Base-by-base conservation (phyloP, 2,113 vertebrate genomes). In the Syrrhaptes paradoxus region DNA sequence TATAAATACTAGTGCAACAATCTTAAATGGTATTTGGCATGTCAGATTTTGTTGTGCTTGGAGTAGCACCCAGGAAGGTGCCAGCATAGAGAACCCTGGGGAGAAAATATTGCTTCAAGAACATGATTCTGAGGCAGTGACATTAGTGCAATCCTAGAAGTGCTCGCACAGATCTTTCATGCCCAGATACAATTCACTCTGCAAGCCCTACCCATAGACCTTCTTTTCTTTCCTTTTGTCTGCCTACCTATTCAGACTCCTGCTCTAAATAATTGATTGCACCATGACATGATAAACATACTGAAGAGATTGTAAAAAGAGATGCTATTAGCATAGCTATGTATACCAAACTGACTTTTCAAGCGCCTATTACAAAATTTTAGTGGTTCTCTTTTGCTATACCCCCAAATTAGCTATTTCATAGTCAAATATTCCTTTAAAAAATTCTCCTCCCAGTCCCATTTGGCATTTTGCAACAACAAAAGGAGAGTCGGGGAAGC, bases 181-280 rank as follows among this genome's bases (percentile, higher is more conserved):
- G 34, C 67, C 76, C 75, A 62, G 79, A 62, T 59, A 72, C 73
- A 90, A 81, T 90, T 92, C 41, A 74, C 46, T 71, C 76, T 80
- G 79, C 51, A 74, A 67, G 32, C n/a, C 76, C 86, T 84, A 65
- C 61, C 72, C 45, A 21, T 1, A 84, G 86, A 21, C 34, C 46
- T 71, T 17, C 80, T 91, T 73, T 17, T 59, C 87, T 74, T 71
- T 84, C 93, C 92, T 88, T 95, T 96, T 93, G 80, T 95, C 84
- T 95, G 77, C 61, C 70, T 71, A 43, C 65, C 86, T 90, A 34
- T 90, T 90, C 58, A 90, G 61, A 28, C 68, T 90, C 70, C 83
- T 78, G 32, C 34, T 89, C 43, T 94, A 89, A 95, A 97, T 97
- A 81, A 96, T 91, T 95, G 57, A 97, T 78, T 38, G 76, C 51